phyloP scores from a whole-genome alignment of 2,113 vertebrate genomes.

The Strix aluco region DNA sequence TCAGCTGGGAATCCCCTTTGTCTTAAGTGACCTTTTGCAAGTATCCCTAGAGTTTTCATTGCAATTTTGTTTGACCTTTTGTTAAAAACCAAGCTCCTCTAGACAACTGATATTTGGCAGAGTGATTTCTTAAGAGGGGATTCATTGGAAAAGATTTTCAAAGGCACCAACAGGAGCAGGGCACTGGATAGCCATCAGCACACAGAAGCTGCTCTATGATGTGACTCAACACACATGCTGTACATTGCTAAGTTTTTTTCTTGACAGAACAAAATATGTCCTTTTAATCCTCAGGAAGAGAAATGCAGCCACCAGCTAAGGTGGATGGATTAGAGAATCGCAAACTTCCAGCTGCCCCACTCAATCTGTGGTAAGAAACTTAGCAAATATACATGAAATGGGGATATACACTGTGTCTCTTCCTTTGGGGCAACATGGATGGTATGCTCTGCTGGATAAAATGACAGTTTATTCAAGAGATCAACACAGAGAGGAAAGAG shows the following conservation, averaged over 20 bases:
- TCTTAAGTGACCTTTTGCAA: conserved; percentile 51
- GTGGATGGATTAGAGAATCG: not conserved
- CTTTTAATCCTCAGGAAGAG: not conserved
- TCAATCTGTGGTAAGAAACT: not conserved
- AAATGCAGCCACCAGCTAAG: not conserved
- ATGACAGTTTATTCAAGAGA: not conserved
- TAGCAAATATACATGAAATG: fast-evolving
- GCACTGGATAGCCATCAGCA: not conserved
- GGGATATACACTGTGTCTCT: fast-evolving
- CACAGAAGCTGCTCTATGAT: not conserved
- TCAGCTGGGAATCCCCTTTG: conserved; percentile 24
- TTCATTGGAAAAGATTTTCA: conserved; percentile 8
- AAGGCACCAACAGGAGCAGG: not conserved
- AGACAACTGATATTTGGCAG: conserved; percentile 47
- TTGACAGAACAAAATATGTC: not conserved
- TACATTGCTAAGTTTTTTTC: not conserved
- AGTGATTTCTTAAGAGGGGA: conserved; percentile 16
- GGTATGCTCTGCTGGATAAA: not conserved
- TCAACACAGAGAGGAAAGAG: not conserved
- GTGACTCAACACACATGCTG: not conserved
- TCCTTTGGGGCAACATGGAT: fast-evolving
- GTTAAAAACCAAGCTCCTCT: conserved; percentile 33
- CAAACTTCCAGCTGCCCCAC: not conserved
- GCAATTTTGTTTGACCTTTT: conserved; percentile 65
- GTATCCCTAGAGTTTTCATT: conserved; percentile 8